Conservation (phyloP, 2,888 invertebrate genomes). For the Microctonus aethiopoides region DNA sequence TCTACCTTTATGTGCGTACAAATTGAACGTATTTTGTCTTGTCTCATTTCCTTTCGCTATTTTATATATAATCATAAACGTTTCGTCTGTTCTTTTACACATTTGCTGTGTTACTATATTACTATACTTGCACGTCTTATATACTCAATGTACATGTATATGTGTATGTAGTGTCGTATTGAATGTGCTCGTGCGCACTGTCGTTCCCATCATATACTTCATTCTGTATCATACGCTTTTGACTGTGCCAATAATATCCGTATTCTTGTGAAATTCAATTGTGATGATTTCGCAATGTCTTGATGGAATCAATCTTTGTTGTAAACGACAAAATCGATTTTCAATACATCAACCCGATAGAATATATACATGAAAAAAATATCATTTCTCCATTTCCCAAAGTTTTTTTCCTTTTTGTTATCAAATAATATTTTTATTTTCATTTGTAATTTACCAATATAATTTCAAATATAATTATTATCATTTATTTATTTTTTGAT, state of each 20-base stretch:
- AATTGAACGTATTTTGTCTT: conserved; percentile 19
- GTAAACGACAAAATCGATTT: conserved; percentile 11
- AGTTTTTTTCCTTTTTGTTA: neutral
- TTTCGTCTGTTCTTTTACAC: conserved; percentile 3
- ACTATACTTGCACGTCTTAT: no score
- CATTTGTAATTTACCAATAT: no score
- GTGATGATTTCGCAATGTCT: conserved; percentile 12
- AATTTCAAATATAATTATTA: no score
- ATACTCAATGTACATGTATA: no score
- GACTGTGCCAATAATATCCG: neutral
- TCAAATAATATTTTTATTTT: no score
- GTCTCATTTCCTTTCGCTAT: conserved; percentile 23
- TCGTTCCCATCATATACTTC: no score
- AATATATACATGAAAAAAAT: neutral
- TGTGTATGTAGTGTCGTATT: conserved; percentile 14
- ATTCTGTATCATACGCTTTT: conserved; percentile 11
- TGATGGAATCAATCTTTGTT: conserved; percentile 15
- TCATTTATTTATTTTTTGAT: no score
- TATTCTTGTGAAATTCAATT: conserved; percentile 21
- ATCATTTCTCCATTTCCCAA: neutral
- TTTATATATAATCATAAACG: conserved; percentile 1
- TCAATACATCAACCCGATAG: neutral
- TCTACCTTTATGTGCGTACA: conserved; percentile 17
- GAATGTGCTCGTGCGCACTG: no score
- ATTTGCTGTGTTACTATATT: no score